Base-by-base conservation (phyloP, 2,888 invertebrate species). In the Leptopilina drosophilae region DNA sequence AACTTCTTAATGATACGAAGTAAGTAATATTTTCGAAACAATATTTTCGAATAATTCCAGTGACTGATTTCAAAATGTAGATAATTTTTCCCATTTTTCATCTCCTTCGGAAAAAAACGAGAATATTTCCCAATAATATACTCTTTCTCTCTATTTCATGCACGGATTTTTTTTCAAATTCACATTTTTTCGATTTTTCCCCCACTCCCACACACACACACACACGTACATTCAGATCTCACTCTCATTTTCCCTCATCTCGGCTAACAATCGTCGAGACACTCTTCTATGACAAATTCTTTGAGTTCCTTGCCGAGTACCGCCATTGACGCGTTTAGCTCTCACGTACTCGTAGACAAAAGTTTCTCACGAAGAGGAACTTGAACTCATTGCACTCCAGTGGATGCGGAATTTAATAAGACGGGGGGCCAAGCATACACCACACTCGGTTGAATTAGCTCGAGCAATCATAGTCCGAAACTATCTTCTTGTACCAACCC, bases 341-440 rank as follows among this genome's bases (percentile, higher is more conserved):
- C 69, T 56, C 73, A 73, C 73, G 73, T 73, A 73, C 73, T 73
- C 73, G 56, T 73, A 73, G 73, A 73, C 73, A 73, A 73, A 73
- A 73, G 73, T 73, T 73, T 73, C 73, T 73, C 73, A 73, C 56
- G 73, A 73, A 73, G 73, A 73, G 73, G 73, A 73, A 73, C 73
- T 73, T 73, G 56, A 40, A 73, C 56, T 56, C 73, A 73, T 73
- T 56, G 73, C 73, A 56, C 73, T 73, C 73, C 26, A 73, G 56
- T 73, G 14, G 73, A 73, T 73, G 33, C 73, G 73, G 73, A 73
- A 73, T 73, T 73, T 73, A 73, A 73, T 73, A 73, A 73, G 73
- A 56, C 73, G 56, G 40, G 12, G 49, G 49, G 9, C 12, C 56
- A 12, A 33, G 56, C 53, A 73, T 73, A 73, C 56, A 56, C 73